Evolutionary conservation across 2,888 invertebrate genomes (phyloP), one percentile per base, ranked within the genome.

Genomic region (Rhorus exstirpatorius): DNA sequence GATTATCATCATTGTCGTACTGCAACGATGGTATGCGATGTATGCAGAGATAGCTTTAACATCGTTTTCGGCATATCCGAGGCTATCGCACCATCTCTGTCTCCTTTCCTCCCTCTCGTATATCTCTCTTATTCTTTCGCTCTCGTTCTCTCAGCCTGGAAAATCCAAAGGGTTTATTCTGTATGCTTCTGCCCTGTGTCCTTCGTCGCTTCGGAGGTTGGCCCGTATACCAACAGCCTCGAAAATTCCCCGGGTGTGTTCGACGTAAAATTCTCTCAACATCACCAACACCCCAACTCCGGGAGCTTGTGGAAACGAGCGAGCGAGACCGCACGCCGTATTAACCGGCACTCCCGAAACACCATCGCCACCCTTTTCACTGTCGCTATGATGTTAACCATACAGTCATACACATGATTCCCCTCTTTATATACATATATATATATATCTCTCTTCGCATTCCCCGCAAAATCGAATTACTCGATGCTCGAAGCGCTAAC

Each of bases 401-500:
- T 38, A n/a, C 17, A 46, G 12, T 21, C n/a, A 12, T n/a, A 46
- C 46, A 46, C 38, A 65, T 38, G 51, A 49, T 67, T 31, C 46
- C 65, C 65, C 46, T 51, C 49, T 53, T 55, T 84, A 79, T 84
- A 68, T 75, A 81, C 6, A 65, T 12, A 19, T 19, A 41, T 19
- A 19, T 21, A 19, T 41, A n/a, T 61, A 61, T 41, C 41, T 31
- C 46, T 51, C 55, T 41, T 19, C 17, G 44, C 58, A 79, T 84
- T 83, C 80, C 80, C 79, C 82, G 58, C 55, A 71, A 81, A 90
- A 91, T 92, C 89, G 88, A 92, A 91, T 92, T 92, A 92, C 87
- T 86, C 89, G 89, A 87, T 89, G 89, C 90, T 87, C 89, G 90
- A 90, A 89, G 89, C 90, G 89, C 87, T 90, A 91, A 91, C 89